Evolutionary conservation across 1,140 invertebrate genomes (phyloP).

Genomic region (Neomicropteryx cornuta): DNA sequence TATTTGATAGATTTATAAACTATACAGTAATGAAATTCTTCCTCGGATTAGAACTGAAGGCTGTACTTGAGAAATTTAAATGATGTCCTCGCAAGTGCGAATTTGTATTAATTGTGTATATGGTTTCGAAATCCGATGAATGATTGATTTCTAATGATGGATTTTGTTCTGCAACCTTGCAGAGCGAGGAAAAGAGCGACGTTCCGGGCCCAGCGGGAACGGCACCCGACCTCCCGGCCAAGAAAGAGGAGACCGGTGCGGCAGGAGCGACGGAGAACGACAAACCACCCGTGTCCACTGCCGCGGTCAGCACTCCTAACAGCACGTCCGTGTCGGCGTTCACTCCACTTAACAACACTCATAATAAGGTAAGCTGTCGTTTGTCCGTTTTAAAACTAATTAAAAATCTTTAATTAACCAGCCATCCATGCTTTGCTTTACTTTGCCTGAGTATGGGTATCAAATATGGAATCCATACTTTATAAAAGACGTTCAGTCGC

Average conservation of each 20-base stretch:
- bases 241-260: slow-evolving; percentile 13
- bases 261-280: slow-evolving; percentile 24
- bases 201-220: slow-evolving; percentile 31
- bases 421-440: neutral
- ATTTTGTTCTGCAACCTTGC: too few relatives aligned
- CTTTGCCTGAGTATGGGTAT: too few relatives aligned
- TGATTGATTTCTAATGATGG: too few relatives aligned
- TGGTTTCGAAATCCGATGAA: too few relatives aligned
- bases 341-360: slow-evolving; percentile 16
- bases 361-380: slow-evolving; percentile 11
- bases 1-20: too few relatives aligned
- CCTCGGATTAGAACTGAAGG: too few relatives aligned
- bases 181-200: slow-evolving; percentile 48
- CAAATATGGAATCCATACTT: too few relatives aligned
- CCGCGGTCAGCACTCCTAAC: slow-evolving; percentile 36
- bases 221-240: slow-evolving; percentile 33
- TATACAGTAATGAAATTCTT: too few relatives aligned
- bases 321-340: slow-evolving; percentile 31
- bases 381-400: neutral
- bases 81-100: too few relatives aligned
- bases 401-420: neutral
- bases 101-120: too few relatives aligned
- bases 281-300: slow-evolving; percentile 20
- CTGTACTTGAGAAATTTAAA: too few relatives aligned
- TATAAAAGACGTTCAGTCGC: too few relatives aligned